Base-by-base conservation (phyloP, 1,140 invertebrate species). In the Drosophila oshimai region DNA sequence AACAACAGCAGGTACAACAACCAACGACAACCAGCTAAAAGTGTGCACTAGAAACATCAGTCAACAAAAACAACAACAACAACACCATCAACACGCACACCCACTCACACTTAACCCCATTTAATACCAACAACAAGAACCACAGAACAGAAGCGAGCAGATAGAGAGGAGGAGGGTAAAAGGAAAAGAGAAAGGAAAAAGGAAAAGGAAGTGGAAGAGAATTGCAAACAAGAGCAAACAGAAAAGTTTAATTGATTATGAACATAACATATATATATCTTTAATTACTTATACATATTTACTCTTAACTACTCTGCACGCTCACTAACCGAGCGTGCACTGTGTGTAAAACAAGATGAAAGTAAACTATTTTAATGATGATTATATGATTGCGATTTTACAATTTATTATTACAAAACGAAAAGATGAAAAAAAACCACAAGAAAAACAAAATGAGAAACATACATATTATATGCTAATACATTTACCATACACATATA, bases 331-430 rank as follows among this genome's bases (percentile, higher is more conserved):
- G 41, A 65, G 61, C 58, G 55, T 44, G 57, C 36, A 71, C 62
- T 60, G 58, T 79, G 76, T 76, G 62, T 62, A 72, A 74, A 81
- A 68, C 54, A 83, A 58, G 50, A 67, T 74, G 61, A 74, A 74
- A 55, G 60, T 53, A 49, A 87, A 87, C 73, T 87, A 77, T 81
- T 87, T 77, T 70, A 86, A 75, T 73, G 60, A 84, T 74, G 61
- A 78, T 83, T 58, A 79, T 75, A 65, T 72, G 69, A 72, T 73
- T 80, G 79, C 81, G 81, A 86, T 87, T 87, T 86, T 87, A 86
- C 81, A 75, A 78, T 84, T 79, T 84, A 84, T 86, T 79, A 81
- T 75, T 80, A 77, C 53, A 77, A 42, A 78, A 55, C 45, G 60
- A 53, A 62, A 61, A 45, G 44, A 75, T 70, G 50, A 36, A 73